Conservation (phyloP, 2,797 vertebrate genomes). For the Astyanax mexicanus region DNA sequence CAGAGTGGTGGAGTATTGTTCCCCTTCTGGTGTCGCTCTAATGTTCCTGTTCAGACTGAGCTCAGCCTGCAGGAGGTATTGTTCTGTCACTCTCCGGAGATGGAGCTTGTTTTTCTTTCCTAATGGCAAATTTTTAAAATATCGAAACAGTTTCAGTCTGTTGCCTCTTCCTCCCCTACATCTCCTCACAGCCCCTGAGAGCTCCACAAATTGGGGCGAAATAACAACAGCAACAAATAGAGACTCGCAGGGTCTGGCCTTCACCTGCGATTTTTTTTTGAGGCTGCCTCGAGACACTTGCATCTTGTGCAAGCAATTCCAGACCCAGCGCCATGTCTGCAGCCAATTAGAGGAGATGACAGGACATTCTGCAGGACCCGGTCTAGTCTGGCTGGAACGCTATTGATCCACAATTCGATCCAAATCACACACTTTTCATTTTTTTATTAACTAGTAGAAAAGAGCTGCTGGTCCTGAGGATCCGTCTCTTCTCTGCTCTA, state of each 20-base stretch:
- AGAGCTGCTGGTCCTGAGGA: background rate
- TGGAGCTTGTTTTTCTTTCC: background rate
- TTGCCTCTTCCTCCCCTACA: background rate
- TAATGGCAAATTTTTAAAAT: constrained; percentile 9
- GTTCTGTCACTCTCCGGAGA: background rate
- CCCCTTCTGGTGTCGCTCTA: background rate
- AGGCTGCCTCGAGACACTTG: constrained; percentile 8
- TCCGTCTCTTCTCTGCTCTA: background rate
- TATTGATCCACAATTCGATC: background rate
- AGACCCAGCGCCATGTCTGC: constrained; percentile 32
- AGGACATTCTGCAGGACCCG: background rate
- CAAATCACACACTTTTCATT: background rate
- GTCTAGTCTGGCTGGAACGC: background rate
- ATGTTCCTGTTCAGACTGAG: background rate
- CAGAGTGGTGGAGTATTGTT: background rate
- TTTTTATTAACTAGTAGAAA: background rate
- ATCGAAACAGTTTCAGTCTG: background rate
- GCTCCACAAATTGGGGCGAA: background rate
- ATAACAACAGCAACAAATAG: background rate
- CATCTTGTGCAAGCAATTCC: constrained; percentile 45
- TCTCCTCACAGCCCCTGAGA: background rate
- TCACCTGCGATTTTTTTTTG: constrained; percentile 34
- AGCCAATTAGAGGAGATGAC: constrained; percentile 60
- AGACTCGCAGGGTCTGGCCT: background rate
- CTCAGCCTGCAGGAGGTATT: background rate